Evolutionary conservation across 2,888 invertebrate species (phyloP).

Genomic region (Calliphora vomitoria): DNA sequence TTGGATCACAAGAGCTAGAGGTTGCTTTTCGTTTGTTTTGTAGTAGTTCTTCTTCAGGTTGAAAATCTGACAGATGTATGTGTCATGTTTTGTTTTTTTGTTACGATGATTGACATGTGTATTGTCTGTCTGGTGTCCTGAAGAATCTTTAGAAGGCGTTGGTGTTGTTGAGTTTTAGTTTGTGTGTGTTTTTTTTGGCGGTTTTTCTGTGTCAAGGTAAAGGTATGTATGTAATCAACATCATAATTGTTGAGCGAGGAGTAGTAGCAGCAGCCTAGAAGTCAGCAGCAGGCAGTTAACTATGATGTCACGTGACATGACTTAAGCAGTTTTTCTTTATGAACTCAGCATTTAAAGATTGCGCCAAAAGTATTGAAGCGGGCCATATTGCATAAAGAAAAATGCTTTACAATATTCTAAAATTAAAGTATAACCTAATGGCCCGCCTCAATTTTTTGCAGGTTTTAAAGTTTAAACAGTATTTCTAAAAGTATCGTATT

Average conservation of each 20-base stretch:
- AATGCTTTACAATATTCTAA: no score
- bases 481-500: no score
- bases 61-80: constrained; percentile 61
- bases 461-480: no score
- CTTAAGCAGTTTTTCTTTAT: constrained; percentile 48
- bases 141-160: constrained; percentile 31
- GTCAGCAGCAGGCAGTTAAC: constrained; percentile 1
- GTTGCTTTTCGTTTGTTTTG: constrained; percentile 12
- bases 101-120: constrained; percentile 49
- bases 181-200: constrained; percentile 23
- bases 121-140: constrained; percentile 17
- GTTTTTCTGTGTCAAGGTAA: background rate
- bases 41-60: constrained; percentile 9
- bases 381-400: background rate
- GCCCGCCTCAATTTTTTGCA: no score
- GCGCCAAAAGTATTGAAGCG: constrained; percentile 13
- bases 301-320: constrained; percentile 63
- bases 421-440: no score
- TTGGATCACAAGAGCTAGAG: background rate
- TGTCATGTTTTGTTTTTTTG: constrained; percentile 29
- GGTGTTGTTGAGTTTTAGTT: constrained; percentile 11
- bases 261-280: background rate
- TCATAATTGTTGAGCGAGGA: background rate
- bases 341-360: background rate
- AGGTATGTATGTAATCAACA: background rate